phyloP scores from a whole-genome alignment of 2,797 vertebrate species.

The Myotis daubentonii region DNA sequence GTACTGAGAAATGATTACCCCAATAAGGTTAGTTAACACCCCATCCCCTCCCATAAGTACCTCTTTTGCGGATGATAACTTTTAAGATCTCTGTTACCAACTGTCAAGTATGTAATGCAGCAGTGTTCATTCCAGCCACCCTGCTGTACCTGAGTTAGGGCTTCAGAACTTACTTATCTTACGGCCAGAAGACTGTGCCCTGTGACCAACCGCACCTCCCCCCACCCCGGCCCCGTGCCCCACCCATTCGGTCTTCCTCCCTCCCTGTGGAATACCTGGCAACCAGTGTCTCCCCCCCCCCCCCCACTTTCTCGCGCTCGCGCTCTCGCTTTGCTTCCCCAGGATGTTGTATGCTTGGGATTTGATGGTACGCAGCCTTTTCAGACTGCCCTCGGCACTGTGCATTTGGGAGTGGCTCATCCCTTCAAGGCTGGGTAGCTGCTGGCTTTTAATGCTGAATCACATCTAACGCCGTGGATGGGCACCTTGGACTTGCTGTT shows the following conservation, averaged over 20 bases:
- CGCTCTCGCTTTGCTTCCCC: background rate
- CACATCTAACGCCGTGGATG: background rate
- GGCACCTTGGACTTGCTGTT: background rate
- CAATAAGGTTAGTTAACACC: background rate
- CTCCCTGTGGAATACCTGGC: no score
- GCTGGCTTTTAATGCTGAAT: background rate
- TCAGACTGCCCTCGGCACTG: no score
- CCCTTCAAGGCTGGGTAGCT: background rate
- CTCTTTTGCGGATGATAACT: background rate
- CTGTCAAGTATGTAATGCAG: background rate
- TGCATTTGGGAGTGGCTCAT: background rate
- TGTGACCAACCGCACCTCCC: background rate
- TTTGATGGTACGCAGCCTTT: background rate
- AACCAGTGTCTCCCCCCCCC: no score
- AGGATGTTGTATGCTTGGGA: background rate
- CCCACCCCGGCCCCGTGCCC: background rate
- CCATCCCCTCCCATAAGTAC: background rate
- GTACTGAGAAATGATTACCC: background rate
- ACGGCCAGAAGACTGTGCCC: accelerated
- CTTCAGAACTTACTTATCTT: no score
- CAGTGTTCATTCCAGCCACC: background rate
- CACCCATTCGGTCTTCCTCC: accelerated
- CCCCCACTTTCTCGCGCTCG: no score
- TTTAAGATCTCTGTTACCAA: no score
- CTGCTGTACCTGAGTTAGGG: background rate